Percentiles rank a stretch among this genome's conserved stretches.
These are phyloP conservation scores for Sesamia inferens DNA, from an alignment of 2,888 invertebrate species.

Conservation along the genomic window DNA sequence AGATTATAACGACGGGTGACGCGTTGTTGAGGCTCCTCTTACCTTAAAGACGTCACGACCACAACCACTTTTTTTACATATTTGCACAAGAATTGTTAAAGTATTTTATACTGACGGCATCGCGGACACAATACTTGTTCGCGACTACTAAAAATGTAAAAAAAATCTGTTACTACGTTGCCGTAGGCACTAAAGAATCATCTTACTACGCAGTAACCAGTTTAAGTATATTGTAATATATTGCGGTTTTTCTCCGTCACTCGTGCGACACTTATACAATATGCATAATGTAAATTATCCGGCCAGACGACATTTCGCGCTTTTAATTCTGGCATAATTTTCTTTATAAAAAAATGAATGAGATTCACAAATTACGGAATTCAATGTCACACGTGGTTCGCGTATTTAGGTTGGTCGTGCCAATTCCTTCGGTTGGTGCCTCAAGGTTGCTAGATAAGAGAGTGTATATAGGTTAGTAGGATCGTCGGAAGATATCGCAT, in stretches of 20 bases:
- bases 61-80: neutral
- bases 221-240: constrained; percentile 63
- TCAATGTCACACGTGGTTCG: constrained; percentile 70
- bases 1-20: constrained; percentile 36
- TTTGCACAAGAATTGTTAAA: constrained; percentile 14
- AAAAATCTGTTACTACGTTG: constrained; percentile 58
- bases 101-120: constrained; percentile 18
- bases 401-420: constrained; percentile 74
- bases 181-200: constrained; percentile 24
- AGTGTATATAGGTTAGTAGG: constrained; percentile 75
- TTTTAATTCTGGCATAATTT: constrained; percentile 66
- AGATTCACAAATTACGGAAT: constrained; percentile 74
- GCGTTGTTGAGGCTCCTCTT: constrained; percentile 18
- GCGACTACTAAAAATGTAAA: constrained; percentile 32
- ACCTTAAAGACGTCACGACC: constrained; percentile 19
- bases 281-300: constrained; percentile 66
- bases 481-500: constrained; percentile 62
- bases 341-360: constrained; percentile 78
- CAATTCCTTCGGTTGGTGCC: constrained; percentile 72
- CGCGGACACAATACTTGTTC: constrained; percentile 42
- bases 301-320: constrained; percentile 67
- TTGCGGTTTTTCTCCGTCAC: constrained; percentile 66
- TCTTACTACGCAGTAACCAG: constrained; percentile 56
- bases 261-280: constrained; percentile 47
- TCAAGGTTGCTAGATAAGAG: constrained; percentile 73